Evolutionary conservation across 64 coral and sea anemone genomes (phyloP).

Genomic region (Platygyra sinensis): DNA sequence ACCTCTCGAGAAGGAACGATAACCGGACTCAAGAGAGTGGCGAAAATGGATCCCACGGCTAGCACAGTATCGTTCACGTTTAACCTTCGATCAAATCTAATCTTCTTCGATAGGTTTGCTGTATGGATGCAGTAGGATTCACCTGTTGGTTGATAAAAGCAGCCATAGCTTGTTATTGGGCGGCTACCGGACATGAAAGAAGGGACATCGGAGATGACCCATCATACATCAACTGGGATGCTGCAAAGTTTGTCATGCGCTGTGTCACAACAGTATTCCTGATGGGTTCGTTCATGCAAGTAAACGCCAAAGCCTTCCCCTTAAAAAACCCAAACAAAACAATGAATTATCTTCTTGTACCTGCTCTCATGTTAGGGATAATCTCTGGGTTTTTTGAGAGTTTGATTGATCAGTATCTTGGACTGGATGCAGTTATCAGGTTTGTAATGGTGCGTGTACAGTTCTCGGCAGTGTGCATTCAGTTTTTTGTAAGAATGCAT

Average conservation of each 20-base stretch:
- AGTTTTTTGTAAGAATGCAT: no score
- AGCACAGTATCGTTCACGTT: no score
- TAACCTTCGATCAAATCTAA: no score
- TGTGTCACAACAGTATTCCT: constrained; percentile 51
- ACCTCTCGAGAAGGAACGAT: no score
- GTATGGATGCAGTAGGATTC: constrained; percentile 61
- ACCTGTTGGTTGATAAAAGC: constrained; percentile 60
- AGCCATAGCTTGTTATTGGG: constrained; percentile 16
- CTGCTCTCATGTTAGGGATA: constrained; percentile 55
- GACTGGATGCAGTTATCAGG: constrained; percentile 22
- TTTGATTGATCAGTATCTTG: constrained; percentile 62
- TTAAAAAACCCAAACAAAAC: constrained; percentile 16
- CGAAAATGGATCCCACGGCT: no score
- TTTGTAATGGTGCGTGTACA: background rate
- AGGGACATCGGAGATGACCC: background rate
- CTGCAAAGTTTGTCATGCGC: constrained; percentile 40
- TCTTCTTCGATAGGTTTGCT: constrained; percentile 45
- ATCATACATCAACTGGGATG: constrained; percentile 38
- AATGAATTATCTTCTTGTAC: constrained; percentile 37
- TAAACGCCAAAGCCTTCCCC: constrained; percentile 36
- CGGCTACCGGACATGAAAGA: background rate
- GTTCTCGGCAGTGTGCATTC: no score
- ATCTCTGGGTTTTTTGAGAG: constrained; percentile 40
- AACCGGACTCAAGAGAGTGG: no score
- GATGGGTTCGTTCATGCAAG: constrained; percentile 57